phyloP scores from a whole-genome alignment of 2,113 vertebrate genomes.

The Atherinomorus stipes region DNA sequence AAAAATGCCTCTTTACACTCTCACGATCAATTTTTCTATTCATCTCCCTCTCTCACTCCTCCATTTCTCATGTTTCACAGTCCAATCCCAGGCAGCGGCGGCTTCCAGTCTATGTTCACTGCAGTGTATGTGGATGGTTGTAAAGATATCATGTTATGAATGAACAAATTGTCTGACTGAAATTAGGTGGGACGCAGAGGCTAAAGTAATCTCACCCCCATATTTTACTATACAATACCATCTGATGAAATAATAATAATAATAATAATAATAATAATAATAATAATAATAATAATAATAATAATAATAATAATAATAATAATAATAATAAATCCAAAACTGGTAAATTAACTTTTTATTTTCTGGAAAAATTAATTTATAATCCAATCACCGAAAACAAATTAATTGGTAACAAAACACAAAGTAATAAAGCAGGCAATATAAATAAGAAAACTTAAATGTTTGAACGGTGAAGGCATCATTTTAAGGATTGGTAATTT shows the following conservation, averaged over 20 bases:
- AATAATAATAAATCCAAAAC: no score
- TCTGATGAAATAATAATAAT: no score
- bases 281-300: no score
- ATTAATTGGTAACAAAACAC: neutral
- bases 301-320: no score
- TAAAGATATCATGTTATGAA: conserved; percentile 71
- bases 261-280: no score
- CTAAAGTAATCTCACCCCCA: conserved; percentile 11
- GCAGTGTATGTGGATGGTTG: conserved; percentile 42
- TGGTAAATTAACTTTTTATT: neutral
- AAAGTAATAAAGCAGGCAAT: no score
- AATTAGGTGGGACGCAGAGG: conserved; percentile 26
- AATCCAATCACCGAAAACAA: neutral
- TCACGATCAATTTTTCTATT: conserved; percentile 66
- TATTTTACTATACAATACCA: neutral
- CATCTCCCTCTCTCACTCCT: conserved; percentile 36
- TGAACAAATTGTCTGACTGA: conserved; percentile 63
- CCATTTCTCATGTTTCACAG: conserved; percentile 63
- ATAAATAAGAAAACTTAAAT: no score
- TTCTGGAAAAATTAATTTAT: neutral
- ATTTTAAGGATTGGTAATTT: no score
- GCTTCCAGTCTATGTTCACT: conserved; percentile 54
- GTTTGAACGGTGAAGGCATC: no score
- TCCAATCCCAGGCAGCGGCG: conserved; percentile 53
- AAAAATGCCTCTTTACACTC: conserved; percentile 47